These are phyloP conservation scores for Drosophila borborema DNA, from an alignment of 2,888 invertebrate species.

Conservation along the genomic window DNA sequence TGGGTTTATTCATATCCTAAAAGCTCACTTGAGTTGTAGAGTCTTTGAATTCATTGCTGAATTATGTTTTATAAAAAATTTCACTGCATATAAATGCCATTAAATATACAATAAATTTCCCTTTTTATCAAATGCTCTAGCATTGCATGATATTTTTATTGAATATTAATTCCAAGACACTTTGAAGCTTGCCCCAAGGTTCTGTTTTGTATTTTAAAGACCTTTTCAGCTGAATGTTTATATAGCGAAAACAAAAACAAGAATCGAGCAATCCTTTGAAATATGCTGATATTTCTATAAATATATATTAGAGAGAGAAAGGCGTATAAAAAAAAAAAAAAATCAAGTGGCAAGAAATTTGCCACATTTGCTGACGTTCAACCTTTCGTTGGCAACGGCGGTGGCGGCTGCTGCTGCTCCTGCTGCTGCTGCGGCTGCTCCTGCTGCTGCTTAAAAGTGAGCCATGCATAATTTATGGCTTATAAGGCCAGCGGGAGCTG, in stretches of 20 bases:
- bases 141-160: neutral
- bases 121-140: neutral
- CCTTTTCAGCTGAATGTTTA: neutral
- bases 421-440: constrained; percentile 53
- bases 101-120: neutral
- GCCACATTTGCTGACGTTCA: constrained; percentile 39
- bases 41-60: neutral
- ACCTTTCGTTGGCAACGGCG: constrained; percentile 20
- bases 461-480: constrained; percentile 81
- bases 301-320: constrained; percentile 1
- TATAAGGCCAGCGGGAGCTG: constrained; percentile 38
- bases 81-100: neutral
- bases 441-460: constrained; percentile 68
- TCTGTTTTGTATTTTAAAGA: neutral
- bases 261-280: constrained; percentile 12
- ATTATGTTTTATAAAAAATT: neutral
- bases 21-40: neutral
- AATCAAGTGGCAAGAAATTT: constrained; percentile 6
- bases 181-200: neutral
- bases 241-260: neutral
- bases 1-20: neutral
- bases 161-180: neutral
- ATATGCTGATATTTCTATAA: constrained; percentile 24
- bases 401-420: constrained; percentile 47
- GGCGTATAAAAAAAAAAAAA: neutral